Conservation (phyloP, 1,140 invertebrate genomes). For the Bombus pyrosoma region DNA sequence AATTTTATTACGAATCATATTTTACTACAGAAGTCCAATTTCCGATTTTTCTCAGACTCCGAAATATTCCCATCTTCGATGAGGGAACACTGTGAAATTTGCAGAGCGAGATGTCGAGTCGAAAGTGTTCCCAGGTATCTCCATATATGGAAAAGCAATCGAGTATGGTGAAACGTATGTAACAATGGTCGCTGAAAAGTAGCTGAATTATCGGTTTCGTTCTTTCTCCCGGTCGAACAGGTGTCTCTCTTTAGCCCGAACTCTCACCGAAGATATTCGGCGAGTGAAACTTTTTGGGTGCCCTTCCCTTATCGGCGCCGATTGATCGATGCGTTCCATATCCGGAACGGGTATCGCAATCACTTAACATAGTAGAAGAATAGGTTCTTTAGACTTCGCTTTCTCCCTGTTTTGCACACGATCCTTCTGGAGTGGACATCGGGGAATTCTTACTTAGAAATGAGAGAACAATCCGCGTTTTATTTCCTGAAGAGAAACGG, state of each 20-base stretch:
- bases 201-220: constrained; percentile 13
- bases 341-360: neutral
- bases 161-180: constrained; percentile 20
- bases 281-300: constrained; percentile 75
- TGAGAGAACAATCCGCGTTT: constrained; percentile 3
- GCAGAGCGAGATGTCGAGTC: neutral
- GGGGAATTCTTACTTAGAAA: neutral
- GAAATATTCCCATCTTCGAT: neutral
- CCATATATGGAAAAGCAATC: neutral
- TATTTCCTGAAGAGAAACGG: constrained; percentile 18
- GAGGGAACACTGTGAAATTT: neutral
- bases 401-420: constrained; percentile 9
- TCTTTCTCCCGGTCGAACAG: neutral
- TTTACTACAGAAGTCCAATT: neutral
- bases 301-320: constrained; percentile 51
- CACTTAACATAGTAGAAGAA: constrained; percentile 54
- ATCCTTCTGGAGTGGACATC: neutral
- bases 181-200: constrained; percentile 48
- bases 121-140: neutral
- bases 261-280: constrained; percentile 79
- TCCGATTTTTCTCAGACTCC: no score
- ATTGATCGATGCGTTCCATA: constrained; percentile 37
- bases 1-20: neutral
- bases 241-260: constrained; percentile 11
- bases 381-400: constrained; percentile 28